Evolutionary conservation across 2,888 invertebrate species (phyloP), one percentile per base, ranked within the genome.

Genomic region (Cecidostiba fungosa): DNA sequence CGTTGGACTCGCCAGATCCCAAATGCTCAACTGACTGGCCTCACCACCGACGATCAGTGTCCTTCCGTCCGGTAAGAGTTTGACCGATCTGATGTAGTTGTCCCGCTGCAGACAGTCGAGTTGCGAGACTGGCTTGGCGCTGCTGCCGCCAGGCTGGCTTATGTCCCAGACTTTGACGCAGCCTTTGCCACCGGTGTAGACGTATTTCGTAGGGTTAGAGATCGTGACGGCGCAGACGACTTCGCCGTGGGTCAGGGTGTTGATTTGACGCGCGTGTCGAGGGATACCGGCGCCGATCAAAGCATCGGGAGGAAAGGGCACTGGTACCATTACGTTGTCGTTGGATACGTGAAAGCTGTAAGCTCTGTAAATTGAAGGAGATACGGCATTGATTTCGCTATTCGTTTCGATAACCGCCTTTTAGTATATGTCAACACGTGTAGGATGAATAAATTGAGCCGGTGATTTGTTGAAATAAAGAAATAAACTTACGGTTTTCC

Each of bases 111-210:
- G 95, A 94, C 98, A 98, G 94, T 98, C 98, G 88, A 98, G 95
- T 92, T 98, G 98, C 87, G 97, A 97, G 88, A 98, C 97, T 78
- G 98, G 97, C 79, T 92, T 92, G n/a, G 89, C 87, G 90, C 96
- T 96, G 93, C 97, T 98, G 88, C 95, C 95, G 87, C 96, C 96
- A 26, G 97, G 97, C 93, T 97, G 97, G 93, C 97, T 97, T 93
- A 98, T 98, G 94, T 98, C 98, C 98, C 98, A 98, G 86, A 98
- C 98, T 94, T 99, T 99, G 89, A 99, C 98, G 94, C 98, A 98
- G 87, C 99, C 98, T 94, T 98, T 98, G 90, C 98, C 98, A 74
- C 98, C 99, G 3, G 99, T 99, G 94, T 98, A 99, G 78, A 98
- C 98, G 94, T 97, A 97, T 93, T 97, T 97, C 79, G 98, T 97